A percentile compares a stretch with the other conserved stretches of the same genome.
Evolutionary conservation across 2,888 invertebrate species (phyloP).

Genomic region (Keiferia lycopersicella): DNA sequence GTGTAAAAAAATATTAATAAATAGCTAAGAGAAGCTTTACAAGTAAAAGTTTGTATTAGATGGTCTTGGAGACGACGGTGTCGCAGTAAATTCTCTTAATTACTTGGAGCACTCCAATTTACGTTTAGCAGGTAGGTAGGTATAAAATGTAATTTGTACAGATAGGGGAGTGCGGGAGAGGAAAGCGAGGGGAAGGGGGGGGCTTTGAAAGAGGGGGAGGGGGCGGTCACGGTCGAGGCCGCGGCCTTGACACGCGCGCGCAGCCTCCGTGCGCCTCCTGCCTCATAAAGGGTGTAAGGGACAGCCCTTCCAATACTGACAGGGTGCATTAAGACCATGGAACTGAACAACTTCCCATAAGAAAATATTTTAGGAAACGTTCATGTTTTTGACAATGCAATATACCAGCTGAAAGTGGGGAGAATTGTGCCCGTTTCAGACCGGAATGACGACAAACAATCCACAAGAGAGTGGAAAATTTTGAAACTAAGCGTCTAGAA

Average conservation of each 20-base stretch:
- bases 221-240: slow-evolving; percentile 74
- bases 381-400: too few species aligned
- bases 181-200: slow-evolving; percentile 31
- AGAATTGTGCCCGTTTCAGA: too few species aligned
- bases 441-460: too few species aligned
- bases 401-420: too few species aligned
- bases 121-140: neutral
- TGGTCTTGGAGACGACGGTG: neutral
- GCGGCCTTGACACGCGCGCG: slow-evolving; percentile 72
- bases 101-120: slow-evolving; percentile 5
- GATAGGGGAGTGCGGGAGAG: slow-evolving; percentile 23
- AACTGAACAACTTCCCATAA: too few species aligned
- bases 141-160: slow-evolving; percentile 28
- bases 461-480: too few species aligned
- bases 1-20: neutral
- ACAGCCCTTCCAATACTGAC: too few species aligned
- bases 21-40: neutral
- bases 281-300: too few species aligned
- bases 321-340: too few species aligned
- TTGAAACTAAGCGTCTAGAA: too few species aligned
- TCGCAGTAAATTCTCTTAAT: slow-evolving; percentile 1
- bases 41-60: neutral
- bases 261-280: slow-evolving; percentile 57
- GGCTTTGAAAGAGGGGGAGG: slow-evolving; percentile 37
- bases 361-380: too few species aligned